Evolutionary conservation across 2,113 vertebrate genomes (phyloP), one percentile per base, ranked within the genome.

Genomic region (Neopipo cinnamomea): DNA sequence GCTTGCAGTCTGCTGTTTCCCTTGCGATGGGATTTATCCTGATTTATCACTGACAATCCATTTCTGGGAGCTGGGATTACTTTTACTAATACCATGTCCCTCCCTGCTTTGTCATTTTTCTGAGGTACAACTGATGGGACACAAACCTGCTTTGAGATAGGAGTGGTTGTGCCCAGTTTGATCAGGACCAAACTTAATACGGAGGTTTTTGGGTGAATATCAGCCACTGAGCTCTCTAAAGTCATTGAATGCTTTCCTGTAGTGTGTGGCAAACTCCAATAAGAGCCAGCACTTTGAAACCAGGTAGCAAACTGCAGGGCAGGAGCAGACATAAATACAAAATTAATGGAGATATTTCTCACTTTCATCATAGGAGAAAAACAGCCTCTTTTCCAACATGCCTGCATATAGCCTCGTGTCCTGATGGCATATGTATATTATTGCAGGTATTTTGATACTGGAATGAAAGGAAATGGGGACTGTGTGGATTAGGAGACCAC

Each of bases 401-500:
- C 65, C 73, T 91, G 86, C 75, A 39, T 74, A 91, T 35, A 78
- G 83, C 61, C 85, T 80, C 67, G 67, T 91, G 68, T 93, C 82
- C 75, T 74, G 85, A 90, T 55, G 79, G 76, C 0, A 0, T 74
- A 37, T 1, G 15, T 92, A 47, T 84, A 83, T 93, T 95, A 92
- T 81, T 74, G 85, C 80, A 94, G 76, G 80, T 90, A 78, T 94
- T 95, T 83, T 92, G 52, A 63, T 9, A 33, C 55, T 84, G 62
- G 90, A 92, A 70, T 87, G 86, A 93, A 96, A 94, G 76, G 76
- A 93, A 92, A 91, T 37, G 68, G 44, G 30, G 65, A 31, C 47
- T 78, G 52, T 96, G 79, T 91, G 96, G 90, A 95, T 97, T 96
- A 96, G 80, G 52, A 91, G 88, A 93, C 95, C 95, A 93, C 92